These are phyloP conservation scores for Macrotus californicus DNA, from an alignment of 2,113 vertebrate species.

Conservation along the genomic window DNA sequence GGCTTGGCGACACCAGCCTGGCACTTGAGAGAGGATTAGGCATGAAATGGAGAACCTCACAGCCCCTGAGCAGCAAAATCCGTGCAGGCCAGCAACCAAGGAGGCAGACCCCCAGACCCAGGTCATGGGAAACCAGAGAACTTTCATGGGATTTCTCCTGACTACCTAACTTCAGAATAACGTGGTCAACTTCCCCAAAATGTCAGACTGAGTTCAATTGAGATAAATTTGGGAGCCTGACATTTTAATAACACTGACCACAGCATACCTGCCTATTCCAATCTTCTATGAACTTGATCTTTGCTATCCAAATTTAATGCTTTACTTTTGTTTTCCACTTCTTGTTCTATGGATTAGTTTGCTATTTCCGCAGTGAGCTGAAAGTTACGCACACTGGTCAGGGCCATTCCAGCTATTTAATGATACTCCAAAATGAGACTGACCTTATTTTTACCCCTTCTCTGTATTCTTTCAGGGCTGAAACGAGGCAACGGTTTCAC, in stretches of 20 bases:
- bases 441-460: neutral
- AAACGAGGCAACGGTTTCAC: neutral
- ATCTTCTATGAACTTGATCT: neutral
- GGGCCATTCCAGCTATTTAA: neutral
- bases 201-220: neutral
- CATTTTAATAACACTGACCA: neutral
- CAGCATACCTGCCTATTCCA: neutral
- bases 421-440: neutral
- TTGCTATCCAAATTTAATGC: neutral
- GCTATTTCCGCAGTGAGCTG: neutral
- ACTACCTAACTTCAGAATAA: neutral
- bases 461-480: neutral
- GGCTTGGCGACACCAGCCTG: neutral
- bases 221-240: neutral
- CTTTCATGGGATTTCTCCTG: neutral
- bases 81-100: neutral
- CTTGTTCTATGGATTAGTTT: neutral
- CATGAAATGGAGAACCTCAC: neutral
- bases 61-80: neutral
- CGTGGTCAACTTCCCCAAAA: neutral
- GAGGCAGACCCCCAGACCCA: neutral
- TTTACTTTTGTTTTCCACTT: neutral
- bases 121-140: neutral
- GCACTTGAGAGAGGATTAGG: neutral
- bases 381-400: neutral